Percentiles rank a stretch among this genome's conserved stretches.
Evolutionary conservation across 2,888 invertebrate species (phyloP).

Genomic region (Pseudococcus viburni): DNA sequence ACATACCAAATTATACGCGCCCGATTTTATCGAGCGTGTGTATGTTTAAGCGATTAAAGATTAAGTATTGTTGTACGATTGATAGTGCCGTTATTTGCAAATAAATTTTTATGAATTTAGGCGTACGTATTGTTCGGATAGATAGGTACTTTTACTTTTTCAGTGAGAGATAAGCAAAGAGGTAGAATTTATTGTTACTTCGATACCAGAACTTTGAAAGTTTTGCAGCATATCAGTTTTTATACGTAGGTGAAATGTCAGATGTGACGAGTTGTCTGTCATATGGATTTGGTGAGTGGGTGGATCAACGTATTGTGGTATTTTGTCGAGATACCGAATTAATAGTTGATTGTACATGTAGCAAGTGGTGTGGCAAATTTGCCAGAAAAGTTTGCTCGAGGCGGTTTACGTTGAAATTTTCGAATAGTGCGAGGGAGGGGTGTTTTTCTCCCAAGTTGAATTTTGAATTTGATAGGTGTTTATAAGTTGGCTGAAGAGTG

Average conservation of each 20-base stretch:
- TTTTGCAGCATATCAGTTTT: not conserved
- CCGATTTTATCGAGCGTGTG: slow-evolving; percentile 4
- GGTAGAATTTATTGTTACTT: slow-evolving; percentile 36
- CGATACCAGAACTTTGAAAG: not conserved
- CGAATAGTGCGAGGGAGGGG: too few species aligned
- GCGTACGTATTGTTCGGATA: not conserved
- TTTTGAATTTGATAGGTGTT: too few species aligned
- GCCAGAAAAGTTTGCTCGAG: not conserved
- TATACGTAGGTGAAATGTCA: not conserved
- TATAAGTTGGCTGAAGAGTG: too few species aligned
- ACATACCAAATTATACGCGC: slow-evolving; percentile 30
- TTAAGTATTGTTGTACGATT: slow-evolving; percentile 57
- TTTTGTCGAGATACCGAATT: not conserved
- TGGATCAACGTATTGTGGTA: not conserved
- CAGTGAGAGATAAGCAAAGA: too few species aligned
- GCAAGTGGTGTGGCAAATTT: not conserved
- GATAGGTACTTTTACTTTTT: not conserved
- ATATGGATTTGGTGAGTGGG: not conserved
- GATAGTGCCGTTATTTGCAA: slow-evolving; percentile 64
- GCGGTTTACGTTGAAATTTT: too few species aligned
- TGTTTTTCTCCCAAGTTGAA: too few species aligned
- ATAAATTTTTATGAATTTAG: slow-evolving; percentile 51
- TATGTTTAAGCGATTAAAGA: slow-evolving; percentile 46
- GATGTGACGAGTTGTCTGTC: not conserved
- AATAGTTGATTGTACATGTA: not conserved